Evolutionary conservation across 2,888 invertebrate species (phyloP).

Genomic region (Amorpha juglandis): DNA sequence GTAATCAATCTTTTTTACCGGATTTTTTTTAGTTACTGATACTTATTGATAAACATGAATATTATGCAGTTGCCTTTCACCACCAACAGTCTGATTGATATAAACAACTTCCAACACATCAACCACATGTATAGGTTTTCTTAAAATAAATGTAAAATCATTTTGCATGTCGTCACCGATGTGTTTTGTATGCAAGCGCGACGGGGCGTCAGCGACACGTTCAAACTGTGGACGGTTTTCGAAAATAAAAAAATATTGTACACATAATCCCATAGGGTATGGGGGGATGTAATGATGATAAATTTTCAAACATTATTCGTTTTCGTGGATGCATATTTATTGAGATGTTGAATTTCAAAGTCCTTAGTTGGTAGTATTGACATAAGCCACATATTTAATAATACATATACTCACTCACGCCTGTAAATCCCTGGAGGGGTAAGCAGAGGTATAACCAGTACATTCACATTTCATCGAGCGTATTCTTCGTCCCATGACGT

Average conservation of each 20-base stretch:
- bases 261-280: slow-evolving; percentile 9
- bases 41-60: too few species aligned
- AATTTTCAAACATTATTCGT: not conserved
- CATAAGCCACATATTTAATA: too few species aligned
- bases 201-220: slow-evolving; percentile 39
- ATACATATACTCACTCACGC: too few species aligned
- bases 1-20: too few species aligned
- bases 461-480: too few species aligned
- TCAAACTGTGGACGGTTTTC: slow-evolving; percentile 28
- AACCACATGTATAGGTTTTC: not conserved
- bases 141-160: not conserved
- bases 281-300: slow-evolving; percentile 11
- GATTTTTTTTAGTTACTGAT: too few species aligned
- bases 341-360: not conserved
- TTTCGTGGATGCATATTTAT: not conserved
- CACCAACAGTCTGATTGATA: not conserved
- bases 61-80: too few species aligned
- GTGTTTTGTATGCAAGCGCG: slow-evolving; percentile 46
- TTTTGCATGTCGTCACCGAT: slow-evolving; percentile 36
- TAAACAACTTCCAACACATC: not conserved
- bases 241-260: slow-evolving; percentile 36
- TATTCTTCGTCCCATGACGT: too few species aligned
- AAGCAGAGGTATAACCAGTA: too few species aligned
- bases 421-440: too few species aligned
- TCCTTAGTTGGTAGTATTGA: too few species aligned